Conservation (phyloP, 2,888 invertebrate species). For the Troides oblongomaculatus region DNA sequence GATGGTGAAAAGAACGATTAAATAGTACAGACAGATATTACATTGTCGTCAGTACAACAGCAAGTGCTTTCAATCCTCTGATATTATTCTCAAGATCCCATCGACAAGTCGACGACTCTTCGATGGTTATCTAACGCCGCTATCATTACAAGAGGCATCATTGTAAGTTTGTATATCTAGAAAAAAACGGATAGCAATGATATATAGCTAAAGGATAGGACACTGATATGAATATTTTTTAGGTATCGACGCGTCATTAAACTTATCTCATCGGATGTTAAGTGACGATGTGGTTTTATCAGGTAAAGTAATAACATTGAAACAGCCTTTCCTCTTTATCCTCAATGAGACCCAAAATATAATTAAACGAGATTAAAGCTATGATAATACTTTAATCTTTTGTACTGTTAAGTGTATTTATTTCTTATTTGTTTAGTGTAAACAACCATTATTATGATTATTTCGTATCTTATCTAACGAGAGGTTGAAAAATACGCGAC, state of each 20-base stretch:
- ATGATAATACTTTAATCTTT: too few species aligned
- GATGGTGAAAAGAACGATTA: slow-evolving; percentile 10
- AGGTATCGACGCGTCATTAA: neutral
- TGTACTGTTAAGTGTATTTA: too few species aligned
- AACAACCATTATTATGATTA: too few species aligned
- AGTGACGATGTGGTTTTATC: too few species aligned
- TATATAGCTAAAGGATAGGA: slow-evolving; percentile 14
- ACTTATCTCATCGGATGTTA: too few species aligned
- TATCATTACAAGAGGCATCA: slow-evolving; percentile 35
- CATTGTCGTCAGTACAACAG: slow-evolving; percentile 15
- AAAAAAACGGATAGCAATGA: slow-evolving; percentile 32
- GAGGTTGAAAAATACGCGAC: too few species aligned
- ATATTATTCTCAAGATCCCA: slow-evolving; percentile 26
- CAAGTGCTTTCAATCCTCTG: slow-evolving; percentile 15
- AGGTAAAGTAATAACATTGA: too few species aligned
- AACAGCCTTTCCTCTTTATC: too few species aligned
- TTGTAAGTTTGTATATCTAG: slow-evolving; percentile 35
- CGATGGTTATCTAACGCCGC: slow-evolving; percentile 33
- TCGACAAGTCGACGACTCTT: slow-evolving; percentile 31
- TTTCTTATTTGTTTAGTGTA: too few species aligned
- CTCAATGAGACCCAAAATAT: too few species aligned
- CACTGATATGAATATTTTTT: neutral
- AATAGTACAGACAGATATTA: slow-evolving; percentile 14
- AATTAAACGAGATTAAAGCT: too few species aligned
- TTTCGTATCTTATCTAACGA: too few species aligned